Evolutionary conservation across 2,113 vertebrate genomes (phyloP), one percentile per base, ranked within the genome.

Genomic region (Hypomesus transpacificus): DNA sequence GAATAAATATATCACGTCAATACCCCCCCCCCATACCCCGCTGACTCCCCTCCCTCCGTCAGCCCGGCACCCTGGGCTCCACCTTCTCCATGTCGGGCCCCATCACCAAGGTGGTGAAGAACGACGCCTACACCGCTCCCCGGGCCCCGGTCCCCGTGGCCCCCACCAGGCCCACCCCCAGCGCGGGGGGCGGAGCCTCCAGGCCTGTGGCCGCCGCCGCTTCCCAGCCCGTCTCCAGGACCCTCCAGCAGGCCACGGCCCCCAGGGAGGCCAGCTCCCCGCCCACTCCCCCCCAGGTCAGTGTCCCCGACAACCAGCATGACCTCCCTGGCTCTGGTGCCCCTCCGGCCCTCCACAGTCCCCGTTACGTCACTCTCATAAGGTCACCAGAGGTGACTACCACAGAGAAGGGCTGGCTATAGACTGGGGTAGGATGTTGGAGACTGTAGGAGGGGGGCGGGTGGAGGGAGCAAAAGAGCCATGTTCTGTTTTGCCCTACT

Each of bases 41-140:
- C n/a, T 71, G 34, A 52, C 11, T 51, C 59, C 31, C 31, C 7
- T 34, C 31, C 31, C 31, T 24, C 28, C 51, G 75, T 0, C 82
- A 98, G 96, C 60, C 91, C 3, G 92, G 93, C 53, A 31, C 92
- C 69, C 85, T 82, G 51, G 90, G 91, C 73, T 92, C 91, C 4
- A 84, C 91, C 26, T 93, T 96, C 72, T 94, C 95, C 52, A 75
- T 95, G 82, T 93, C 93, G 18, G 87, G 91, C 58, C 95, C 96
- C 0, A 93, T 99, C 78, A 99, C 97, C 73, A 99, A 99, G 89
- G 97, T 99, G 85, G 96, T 99, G 68, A 95, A 97, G 90, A 99
- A 99, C 0, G 97, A 99, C 76, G 86, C 94, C 0, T 98, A 99
- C 86, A 94, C 95, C 0, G 96, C 95, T 57, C 93, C 92, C 0